Evolutionary conservation across 2,113 vertebrate genomes (phyloP).

Genomic region (Plestiodon gilberti): DNA sequence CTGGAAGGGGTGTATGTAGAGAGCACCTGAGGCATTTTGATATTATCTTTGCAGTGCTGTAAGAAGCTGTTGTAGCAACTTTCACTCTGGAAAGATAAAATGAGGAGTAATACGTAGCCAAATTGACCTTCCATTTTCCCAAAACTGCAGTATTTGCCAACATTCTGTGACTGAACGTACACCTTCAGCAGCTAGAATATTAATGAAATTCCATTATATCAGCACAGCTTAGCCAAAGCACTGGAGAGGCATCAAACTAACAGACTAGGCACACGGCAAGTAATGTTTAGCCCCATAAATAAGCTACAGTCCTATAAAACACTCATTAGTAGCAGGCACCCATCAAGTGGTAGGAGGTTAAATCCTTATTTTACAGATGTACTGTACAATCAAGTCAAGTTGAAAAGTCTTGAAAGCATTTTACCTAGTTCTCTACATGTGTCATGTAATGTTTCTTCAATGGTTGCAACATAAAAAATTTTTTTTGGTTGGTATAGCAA

Average conservation of each 20-base stretch:
- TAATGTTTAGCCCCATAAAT: neutral
- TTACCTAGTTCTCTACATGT: rapidly evolving
- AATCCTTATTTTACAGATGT: neutral
- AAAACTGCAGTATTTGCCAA: neutral
- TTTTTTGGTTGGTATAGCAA: conserved; percentile 4
- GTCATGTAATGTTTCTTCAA: conserved; percentile 37
- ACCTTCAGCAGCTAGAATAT: neutral
- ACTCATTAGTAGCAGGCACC: neutral
- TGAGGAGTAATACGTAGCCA: neutral
- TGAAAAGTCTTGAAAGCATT: neutral
- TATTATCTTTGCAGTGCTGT: neutral
- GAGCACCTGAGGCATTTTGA: neutral
- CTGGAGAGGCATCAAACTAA: neutral
- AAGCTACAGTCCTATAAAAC: neutral
- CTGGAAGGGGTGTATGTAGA: neutral
- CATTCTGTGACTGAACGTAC: neutral
- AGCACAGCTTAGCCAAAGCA: neutral
- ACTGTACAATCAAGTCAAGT: neutral
- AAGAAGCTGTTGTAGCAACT: neutral
- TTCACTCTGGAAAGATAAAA: neutral
- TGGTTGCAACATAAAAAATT: conserved; percentile 48
- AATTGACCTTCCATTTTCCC: neutral
- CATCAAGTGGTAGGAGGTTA: neutral
- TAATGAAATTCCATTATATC: neutral
- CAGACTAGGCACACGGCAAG: neutral